phyloP scores from a whole-genome alignment of 2,888 invertebrate genomes.

The Caenorhabditis imperialis region DNA sequence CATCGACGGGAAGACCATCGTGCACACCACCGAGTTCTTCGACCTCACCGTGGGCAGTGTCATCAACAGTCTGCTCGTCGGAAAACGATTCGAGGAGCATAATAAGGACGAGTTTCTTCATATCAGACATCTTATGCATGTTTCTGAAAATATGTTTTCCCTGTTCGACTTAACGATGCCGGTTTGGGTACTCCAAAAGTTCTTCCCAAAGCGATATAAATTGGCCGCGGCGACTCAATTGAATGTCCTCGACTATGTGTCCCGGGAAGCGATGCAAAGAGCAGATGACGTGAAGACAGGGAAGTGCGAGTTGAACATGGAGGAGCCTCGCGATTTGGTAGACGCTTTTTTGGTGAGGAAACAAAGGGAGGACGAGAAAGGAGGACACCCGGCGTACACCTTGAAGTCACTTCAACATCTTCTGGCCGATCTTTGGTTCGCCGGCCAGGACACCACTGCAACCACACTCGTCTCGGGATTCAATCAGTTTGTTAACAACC shows the following conservation, averaged over 20 bases:
- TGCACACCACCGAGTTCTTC: constrained; percentile 27
- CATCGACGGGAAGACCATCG: constrained; percentile 19
- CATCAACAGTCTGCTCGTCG: constrained; percentile 50
- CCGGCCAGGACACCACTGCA: constrained; percentile 62
- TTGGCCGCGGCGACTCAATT: too few relatives aligned
- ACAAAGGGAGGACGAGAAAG: too few relatives aligned
- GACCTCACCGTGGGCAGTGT: constrained; percentile 56
- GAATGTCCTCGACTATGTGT: too few relatives aligned
- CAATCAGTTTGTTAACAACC: constrained; percentile 22
- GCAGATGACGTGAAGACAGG: constrained; percentile 26
- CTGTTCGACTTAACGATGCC: constrained; percentile 42
- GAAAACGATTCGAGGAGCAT: constrained; percentile 37
- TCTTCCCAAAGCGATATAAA: constrained; percentile 29
- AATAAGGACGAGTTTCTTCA: constrained; percentile 22
- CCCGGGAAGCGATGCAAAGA: constrained; percentile 18
- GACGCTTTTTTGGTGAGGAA: too few relatives aligned
- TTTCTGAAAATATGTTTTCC: constrained; percentile 14
- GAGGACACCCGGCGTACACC: too few relatives aligned
- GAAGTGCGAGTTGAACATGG: too few relatives aligned
- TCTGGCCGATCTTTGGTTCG: constrained; percentile 53
- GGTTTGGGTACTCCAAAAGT: constrained; percentile 12
- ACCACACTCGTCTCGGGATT: constrained; percentile 52
- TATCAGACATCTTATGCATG: constrained; percentile 16
- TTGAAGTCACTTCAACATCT: too few relatives aligned
- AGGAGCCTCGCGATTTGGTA: too few relatives aligned